Base-by-base conservation (phyloP, 2,797 vertebrate genomes). In the Gymnocypris eckloni region DNA sequence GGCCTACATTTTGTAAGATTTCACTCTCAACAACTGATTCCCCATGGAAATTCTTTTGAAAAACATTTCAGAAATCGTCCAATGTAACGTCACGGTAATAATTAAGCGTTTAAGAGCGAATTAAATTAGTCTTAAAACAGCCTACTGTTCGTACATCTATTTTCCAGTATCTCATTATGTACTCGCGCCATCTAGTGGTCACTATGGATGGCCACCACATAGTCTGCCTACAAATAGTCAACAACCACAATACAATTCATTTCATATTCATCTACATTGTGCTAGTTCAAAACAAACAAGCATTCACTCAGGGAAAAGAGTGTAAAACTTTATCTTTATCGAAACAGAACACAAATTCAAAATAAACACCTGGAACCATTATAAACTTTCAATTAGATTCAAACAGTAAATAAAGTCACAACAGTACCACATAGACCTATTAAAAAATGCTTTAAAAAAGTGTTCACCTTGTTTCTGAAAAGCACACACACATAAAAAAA, bases 271-370 rank as follows among this genome's bases (percentile, higher is more conserved):
- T 45, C 8, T 13, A 79, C 39, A 18, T 1, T 18, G 54, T 79
- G 15, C 39, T 41, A 28, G 25, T 67, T 20, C 16, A 33, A 50
- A 67, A 81, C 43, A 67, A 33, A 12, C 18, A 41, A 72, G 10
- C 37, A 52, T 39, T 52, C 39, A 56, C 16, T 6, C 50, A 59
- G 10, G 15, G 13, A 45, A 70, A 52, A 13, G 28, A 37, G 79
- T 52, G 79, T 52, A n/a, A 15, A 81, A 50, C 28, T 41, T 20
- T 16, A 6, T 79, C 25, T 85, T 79, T 79, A 85, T 85, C 2
- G 18, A 79, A 82, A 48, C 64, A 73, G 69, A 81, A 86, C 81
- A 86, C 79, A 86, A 61, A 9, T 22, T 79, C 67, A 73, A 86
- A 79, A 59, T 12, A n/a, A 73, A 79, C 41, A 84, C 22, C 59